These are phyloP conservation scores for Carollia perspicillata DNA, from an alignment of 2,113 vertebrate genomes.

Conservation along the genomic window DNA sequence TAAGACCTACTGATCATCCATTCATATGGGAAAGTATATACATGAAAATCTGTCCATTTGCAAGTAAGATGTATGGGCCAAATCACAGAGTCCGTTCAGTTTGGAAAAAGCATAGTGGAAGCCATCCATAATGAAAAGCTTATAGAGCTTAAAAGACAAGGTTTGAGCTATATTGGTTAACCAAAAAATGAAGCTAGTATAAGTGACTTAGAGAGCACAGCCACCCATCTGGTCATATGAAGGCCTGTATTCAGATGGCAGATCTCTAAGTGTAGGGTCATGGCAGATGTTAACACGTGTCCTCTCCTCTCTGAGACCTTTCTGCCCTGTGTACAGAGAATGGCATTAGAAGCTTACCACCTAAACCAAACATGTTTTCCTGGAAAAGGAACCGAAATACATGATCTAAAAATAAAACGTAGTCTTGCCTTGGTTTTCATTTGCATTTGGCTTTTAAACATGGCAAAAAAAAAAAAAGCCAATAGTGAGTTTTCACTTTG, in stretches of 20 bases:
- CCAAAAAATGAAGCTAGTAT: background rate
- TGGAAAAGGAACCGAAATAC: background rate
- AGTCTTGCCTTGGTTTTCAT: conserved; percentile 54
- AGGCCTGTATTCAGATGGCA: background rate
- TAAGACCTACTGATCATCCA: background rate
- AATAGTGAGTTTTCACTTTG: conserved; percentile 69
- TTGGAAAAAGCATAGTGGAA: background rate
- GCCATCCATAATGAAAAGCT: background rate
- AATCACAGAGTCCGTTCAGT: background rate
- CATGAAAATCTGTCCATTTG: background rate
- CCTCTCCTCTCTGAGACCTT: background rate
- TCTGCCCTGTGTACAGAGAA: background rate
- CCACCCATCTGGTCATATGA: background rate
- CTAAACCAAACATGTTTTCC: background rate
- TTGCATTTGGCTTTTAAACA: conserved; percentile 75
- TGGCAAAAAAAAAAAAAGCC: conserved; percentile 63
- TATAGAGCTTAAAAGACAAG: background rate
- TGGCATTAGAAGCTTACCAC: background rate
- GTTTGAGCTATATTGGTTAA: background rate
- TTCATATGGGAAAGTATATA: background rate
- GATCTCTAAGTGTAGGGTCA: background rate
- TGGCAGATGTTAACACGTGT: background rate
- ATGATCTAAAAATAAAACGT: conserved; percentile 41
- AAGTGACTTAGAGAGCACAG: background rate
- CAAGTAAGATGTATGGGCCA: background rate